Conservation (phyloP, 64 coral and sea anemone genomes). For the Montipora sp. region DNA sequence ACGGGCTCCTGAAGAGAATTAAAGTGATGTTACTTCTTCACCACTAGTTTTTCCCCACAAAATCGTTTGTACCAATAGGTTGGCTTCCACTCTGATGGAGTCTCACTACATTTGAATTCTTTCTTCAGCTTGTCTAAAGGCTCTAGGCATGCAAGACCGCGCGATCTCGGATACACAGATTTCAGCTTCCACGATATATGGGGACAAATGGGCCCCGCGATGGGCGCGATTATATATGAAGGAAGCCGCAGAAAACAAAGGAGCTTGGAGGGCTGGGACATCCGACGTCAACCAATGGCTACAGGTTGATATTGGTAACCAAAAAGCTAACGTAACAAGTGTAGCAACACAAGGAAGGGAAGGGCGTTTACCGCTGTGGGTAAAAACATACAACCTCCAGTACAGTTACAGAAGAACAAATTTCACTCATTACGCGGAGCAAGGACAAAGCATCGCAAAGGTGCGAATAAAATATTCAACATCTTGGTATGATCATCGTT, state of each 20-base stretch:
- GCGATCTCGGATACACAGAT: slow-evolving; percentile 41
- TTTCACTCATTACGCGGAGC: slow-evolving; percentile 37
- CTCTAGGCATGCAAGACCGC: slow-evolving; percentile 38
- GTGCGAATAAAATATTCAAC: not conserved
- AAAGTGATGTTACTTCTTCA: too few species aligned
- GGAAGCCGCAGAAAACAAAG: not conserved
- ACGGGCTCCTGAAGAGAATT: too few species aligned
- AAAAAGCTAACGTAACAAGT: not conserved
- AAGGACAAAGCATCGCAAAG: slow-evolving; percentile 1
- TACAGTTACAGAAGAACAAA: slow-evolving; percentile 26
- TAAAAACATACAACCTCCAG: slow-evolving; percentile 4
- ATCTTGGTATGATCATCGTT: not conserved
- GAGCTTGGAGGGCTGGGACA: slow-evolving; percentile 17
- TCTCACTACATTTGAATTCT: not conserved
- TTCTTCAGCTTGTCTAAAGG: not conserved
- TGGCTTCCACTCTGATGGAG: too few species aligned
- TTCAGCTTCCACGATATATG: slow-evolving; percentile 23
- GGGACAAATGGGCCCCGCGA: not conserved
- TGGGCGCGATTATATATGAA: slow-evolving; percentile 51
- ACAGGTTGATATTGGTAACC: slow-evolving; percentile 41
- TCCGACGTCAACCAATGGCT: slow-evolving; percentile 48
- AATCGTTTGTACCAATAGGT: too few species aligned
- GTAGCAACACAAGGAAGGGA: not conserved
- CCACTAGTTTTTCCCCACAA: too few species aligned
- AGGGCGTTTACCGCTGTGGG: not conserved